Conservation (phyloP, 2,113 vertebrate genomes). For the Cyanoderma ruficeps region DNA sequence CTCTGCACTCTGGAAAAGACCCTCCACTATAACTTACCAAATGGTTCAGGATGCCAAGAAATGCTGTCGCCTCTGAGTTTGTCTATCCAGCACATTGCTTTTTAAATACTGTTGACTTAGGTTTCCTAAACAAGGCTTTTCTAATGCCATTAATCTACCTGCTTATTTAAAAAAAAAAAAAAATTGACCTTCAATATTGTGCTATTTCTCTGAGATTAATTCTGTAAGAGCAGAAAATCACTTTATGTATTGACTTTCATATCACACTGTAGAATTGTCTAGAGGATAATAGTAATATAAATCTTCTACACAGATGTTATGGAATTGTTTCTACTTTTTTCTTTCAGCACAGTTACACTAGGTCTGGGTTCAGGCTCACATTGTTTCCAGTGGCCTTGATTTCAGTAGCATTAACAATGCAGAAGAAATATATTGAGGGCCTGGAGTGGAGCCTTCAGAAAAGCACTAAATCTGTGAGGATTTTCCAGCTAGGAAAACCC, state of each 20-base stretch:
- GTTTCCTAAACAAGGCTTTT: neutral
- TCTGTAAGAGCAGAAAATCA: constrained; percentile 27
- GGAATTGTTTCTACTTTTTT: neutral
- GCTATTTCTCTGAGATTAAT: neutral
- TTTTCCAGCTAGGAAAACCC: neutral
- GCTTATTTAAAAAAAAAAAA: neutral
- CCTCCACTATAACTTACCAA: neutral
- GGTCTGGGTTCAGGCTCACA: neutral
- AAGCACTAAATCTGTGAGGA: neutral
- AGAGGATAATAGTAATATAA: constrained; percentile 38
- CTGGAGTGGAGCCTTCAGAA: neutral
- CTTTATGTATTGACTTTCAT: constrained; percentile 17
- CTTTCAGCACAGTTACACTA: neutral
- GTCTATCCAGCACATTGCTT: neutral
- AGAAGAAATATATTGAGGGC: neutral
- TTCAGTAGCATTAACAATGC: neutral
- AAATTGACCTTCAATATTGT: neutral
- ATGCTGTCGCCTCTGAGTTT: neutral
- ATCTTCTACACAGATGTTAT: constrained; percentile 5
- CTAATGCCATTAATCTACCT: neutral
- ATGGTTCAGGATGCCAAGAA: neutral
- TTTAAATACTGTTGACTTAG: neutral
- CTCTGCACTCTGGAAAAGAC: neutral
- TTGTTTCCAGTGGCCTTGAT: neutral
- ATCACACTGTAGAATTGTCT: constrained; percentile 19